These are phyloP conservation scores for Gobius niger DNA, from an alignment of 2,113 vertebrate genomes.

Conservation along the genomic window DNA sequence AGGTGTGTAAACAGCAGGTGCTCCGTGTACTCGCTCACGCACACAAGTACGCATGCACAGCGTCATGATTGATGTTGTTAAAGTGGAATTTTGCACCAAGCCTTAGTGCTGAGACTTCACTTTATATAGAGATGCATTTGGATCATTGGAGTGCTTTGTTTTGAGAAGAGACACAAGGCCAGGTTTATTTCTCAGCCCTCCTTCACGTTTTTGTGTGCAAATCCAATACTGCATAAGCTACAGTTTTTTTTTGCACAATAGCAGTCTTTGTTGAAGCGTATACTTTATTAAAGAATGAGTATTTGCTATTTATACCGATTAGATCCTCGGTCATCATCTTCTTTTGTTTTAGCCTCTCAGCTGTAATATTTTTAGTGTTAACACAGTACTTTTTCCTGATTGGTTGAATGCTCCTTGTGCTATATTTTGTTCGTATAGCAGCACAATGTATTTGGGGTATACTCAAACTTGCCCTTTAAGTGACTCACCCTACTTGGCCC, in stretches of 20 bases:
- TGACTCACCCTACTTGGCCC: constrained; percentile 37
- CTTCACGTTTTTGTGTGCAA: constrained; percentile 14
- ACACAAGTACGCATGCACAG: constrained; percentile 11
- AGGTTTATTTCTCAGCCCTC: constrained; percentile 16
- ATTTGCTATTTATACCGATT: constrained; percentile 29
- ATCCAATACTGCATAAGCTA: constrained; percentile 39
- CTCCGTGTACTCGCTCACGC: constrained; percentile 18
- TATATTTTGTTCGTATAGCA: constrained; percentile 20
- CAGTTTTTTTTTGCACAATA: constrained; percentile 24
- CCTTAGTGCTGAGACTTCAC: constrained; percentile 74
- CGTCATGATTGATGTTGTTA: constrained; percentile 65
- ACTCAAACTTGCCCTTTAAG: constrained; percentile 28
- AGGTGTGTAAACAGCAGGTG: constrained; percentile 70
- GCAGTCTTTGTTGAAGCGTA: constrained; percentile 27
- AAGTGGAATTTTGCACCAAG: constrained; percentile 55
- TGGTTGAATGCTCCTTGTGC: constrained; percentile 12
- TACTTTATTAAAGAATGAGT: constrained; percentile 30
- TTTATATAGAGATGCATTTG: constrained; percentile 53
- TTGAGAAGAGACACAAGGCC: constrained; percentile 13
- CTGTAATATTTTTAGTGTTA: constrained; percentile 30
- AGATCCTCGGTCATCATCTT: constrained; percentile 16
- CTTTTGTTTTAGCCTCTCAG: constrained; percentile 35
- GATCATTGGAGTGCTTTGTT: constrained; percentile 63
- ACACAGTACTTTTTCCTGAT: constrained; percentile 13
- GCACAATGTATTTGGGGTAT: constrained; percentile 18